A percentile compares a stretch with the other conserved stretches of the same genome.
Conservation (phyloP, 2,888 invertebrate genomes). For the Dicranocentrus wangi region DNA sequence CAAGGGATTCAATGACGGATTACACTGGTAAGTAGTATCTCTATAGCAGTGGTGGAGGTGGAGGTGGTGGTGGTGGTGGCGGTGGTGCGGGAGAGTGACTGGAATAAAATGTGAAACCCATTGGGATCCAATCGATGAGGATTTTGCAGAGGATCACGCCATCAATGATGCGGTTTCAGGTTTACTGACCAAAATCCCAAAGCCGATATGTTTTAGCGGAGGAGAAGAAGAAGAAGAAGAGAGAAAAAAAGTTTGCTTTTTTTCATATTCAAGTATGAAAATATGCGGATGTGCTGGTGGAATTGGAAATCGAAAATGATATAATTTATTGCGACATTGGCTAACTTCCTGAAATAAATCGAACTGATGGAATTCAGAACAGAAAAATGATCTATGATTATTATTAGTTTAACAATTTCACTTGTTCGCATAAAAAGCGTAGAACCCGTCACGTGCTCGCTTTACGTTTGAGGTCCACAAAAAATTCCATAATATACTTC, state of each 20-base stretch:
- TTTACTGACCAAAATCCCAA: neutral
- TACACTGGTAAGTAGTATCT: constrained; percentile 43
- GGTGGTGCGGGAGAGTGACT: constrained; percentile 21
- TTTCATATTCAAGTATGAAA: too few relatives aligned
- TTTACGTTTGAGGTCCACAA: too few relatives aligned
- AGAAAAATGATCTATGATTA: constrained; percentile 22
- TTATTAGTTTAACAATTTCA: constrained; percentile 16
- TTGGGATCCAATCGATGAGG: constrained; percentile 45
- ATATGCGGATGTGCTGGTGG: too few relatives aligned
- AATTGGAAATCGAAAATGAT: too few relatives aligned
- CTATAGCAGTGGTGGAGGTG: neutral
- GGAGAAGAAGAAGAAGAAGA: too few relatives aligned
- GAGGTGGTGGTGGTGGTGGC: neutral
- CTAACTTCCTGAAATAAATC: neutral
- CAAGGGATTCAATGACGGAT: constrained; percentile 56
- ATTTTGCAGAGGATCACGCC: constrained; percentile 33
- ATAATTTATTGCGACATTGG: too few relatives aligned
- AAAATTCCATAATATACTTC: too few relatives aligned
- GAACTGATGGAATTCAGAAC: constrained; percentile 16
- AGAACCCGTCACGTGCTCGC: too few relatives aligned
- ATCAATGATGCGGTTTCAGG: constrained; percentile 27
- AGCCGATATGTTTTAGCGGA: too few relatives aligned
- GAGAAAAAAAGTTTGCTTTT: too few relatives aligned
- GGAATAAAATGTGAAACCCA: constrained; percentile 49
- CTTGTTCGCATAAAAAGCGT: constrained; percentile 5